Conservation (phyloP, 2,113 vertebrate species). For the Ceuthmochares aereus region DNA sequence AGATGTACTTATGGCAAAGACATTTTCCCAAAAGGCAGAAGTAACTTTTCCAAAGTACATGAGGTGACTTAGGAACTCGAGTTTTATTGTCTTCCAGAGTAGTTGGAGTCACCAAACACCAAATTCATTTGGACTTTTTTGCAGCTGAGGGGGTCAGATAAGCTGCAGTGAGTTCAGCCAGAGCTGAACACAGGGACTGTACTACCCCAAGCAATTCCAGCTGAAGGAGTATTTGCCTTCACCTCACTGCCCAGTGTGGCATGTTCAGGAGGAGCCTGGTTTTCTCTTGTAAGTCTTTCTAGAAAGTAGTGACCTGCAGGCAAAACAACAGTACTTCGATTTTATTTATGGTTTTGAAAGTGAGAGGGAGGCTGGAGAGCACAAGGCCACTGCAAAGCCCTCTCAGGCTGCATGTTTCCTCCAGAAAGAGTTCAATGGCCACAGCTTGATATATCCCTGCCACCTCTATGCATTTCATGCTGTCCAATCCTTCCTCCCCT, state of each 20-base stretch:
- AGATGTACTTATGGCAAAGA: background rate
- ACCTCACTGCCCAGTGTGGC: background rate
- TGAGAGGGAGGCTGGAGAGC: background rate
- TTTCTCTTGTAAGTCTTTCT: background rate
- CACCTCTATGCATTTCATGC: background rate
- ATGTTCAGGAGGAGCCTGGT: background rate
- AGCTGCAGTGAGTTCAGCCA: background rate
- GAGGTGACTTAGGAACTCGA: background rate
- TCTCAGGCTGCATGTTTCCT: background rate
- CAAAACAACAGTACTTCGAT: background rate
- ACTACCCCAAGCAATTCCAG: background rate
- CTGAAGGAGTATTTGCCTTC: background rate
- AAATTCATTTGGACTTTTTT: background rate
- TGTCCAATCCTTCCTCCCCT: too few relatives aligned
- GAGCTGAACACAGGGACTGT: background rate
- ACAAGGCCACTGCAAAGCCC: background rate
- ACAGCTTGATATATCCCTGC: background rate
- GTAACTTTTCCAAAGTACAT: rapidly evolving
- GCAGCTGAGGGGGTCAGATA: background rate
- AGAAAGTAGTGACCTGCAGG: background rate
- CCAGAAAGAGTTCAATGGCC: background rate
- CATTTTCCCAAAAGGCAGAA: background rate
- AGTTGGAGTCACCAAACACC: background rate
- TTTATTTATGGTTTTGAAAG: background rate
- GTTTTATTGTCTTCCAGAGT: background rate